phyloP scores from a whole-genome alignment of 1,140 invertebrate genomes.

The Ceratina australensis region DNA sequence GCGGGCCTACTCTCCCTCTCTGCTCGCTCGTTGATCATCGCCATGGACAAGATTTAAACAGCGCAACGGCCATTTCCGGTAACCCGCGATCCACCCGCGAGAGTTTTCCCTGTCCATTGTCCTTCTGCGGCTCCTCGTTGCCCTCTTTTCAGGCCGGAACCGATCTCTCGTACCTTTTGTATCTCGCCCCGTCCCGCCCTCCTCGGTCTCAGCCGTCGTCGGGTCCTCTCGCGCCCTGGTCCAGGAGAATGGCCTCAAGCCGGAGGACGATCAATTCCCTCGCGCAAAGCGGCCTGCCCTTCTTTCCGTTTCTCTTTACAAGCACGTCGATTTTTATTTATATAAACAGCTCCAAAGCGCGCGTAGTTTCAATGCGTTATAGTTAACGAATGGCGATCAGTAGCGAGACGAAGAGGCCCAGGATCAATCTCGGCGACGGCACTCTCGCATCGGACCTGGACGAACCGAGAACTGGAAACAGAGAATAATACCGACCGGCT shows the following conservation, averaged over 20 bases:
- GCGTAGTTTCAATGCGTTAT: constrained; percentile 61
- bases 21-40: constrained; percentile 5
- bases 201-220: neutral
- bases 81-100: neutral
- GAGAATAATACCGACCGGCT: constrained; percentile 29
- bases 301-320: constrained; percentile 55
- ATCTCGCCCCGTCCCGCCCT: neutral
- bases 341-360: constrained; percentile 72
- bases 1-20: neutral
- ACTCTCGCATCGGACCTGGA: constrained; percentile 45
- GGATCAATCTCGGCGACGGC: constrained; percentile 51
- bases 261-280: constrained; percentile 38
- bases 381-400: constrained; percentile 67
- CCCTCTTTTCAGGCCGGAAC: neutral
- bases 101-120: neutral
- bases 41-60: neutral
- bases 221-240: neutral
- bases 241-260: neutral
- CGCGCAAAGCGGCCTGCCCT: constrained; percentile 48
- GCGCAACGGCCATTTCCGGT: neutral
- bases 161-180: neutral
- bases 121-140: neutral
- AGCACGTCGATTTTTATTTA: constrained; percentile 73
- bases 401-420: constrained; percentile 65
- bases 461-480: constrained; percentile 67